Evolutionary conservation across 2,797 vertebrate genomes (phyloP).

Genomic region (Tapirus indicus): DNA sequence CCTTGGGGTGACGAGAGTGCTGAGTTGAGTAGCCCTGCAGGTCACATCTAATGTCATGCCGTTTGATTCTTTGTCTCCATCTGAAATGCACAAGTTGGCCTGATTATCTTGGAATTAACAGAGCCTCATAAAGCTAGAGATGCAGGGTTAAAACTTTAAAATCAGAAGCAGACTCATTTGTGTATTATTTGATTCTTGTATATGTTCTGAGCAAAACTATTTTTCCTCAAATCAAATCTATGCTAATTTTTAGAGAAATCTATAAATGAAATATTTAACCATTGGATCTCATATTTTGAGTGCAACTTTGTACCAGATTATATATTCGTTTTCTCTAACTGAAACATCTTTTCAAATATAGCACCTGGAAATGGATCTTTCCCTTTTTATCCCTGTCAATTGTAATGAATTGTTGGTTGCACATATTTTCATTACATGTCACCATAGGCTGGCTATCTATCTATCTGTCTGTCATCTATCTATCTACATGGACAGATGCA

Average conservation of each 20-base stretch:
- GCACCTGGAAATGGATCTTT: neutral
- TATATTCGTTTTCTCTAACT: neutral
- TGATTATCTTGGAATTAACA: neutral
- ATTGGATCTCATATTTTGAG: neutral
- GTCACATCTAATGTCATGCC: neutral
- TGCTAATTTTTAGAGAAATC: neutral
- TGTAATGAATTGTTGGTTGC: neutral
- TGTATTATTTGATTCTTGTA: neutral
- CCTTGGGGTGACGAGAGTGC: neutral
- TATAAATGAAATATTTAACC: neutral
- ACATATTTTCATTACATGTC: neutral
- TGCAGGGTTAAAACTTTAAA: neutral
- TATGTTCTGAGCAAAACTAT: neutral
- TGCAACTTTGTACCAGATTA: neutral
- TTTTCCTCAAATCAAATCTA: neutral
- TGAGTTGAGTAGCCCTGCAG: neutral
- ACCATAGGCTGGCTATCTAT: neutral
- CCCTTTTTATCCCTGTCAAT: neutral
- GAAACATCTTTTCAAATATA: neutral
- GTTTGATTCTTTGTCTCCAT: neutral
- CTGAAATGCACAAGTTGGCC: neutral
- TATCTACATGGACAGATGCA: neutral
- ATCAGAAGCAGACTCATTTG: neutral
- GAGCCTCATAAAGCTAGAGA: neutral
- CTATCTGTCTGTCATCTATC: neutral